phyloP scores from a whole-genome alignment of 1,140 invertebrate genomes.

The Zaprionus ornatus region DNA sequence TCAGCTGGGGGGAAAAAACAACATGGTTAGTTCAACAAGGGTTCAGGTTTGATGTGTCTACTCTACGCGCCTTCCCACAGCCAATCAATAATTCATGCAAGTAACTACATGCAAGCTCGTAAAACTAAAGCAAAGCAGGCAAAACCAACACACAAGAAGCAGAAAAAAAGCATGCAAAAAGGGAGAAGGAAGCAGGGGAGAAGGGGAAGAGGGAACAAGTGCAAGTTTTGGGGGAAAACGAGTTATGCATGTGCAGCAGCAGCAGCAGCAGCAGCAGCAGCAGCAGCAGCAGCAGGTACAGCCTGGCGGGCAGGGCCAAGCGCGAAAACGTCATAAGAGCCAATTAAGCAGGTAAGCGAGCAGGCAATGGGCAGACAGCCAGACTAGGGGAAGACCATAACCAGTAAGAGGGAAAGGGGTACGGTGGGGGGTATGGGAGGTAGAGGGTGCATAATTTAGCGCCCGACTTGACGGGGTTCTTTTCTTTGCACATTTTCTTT shows the following conservation, averaged over 20 bases:
- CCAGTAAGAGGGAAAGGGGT: background rate
- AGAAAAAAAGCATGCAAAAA: constrained; percentile 34
- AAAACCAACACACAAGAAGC: constrained; percentile 16
- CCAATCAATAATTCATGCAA: constrained; percentile 77
- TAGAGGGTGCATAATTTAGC: constrained; percentile 50
- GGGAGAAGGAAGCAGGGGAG: constrained; percentile 6
- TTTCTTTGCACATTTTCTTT: background rate
- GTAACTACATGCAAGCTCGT: constrained; percentile 60
- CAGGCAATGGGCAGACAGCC: constrained; percentile 17
- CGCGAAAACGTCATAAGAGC: constrained; percentile 82
- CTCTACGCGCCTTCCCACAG: constrained; percentile 24
- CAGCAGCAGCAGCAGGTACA: constrained; percentile 5
- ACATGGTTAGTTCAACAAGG: constrained; percentile 29
- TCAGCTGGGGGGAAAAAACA: constrained; percentile 54
- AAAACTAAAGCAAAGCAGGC: constrained; percentile 52
- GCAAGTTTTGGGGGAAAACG: constrained; percentile 49
- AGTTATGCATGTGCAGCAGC: constrained; percentile 33
- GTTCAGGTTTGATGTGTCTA: background rate
- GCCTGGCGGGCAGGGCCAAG: constrained; percentile 45
- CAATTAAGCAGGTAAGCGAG: constrained; percentile 79
- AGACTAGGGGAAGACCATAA: constrained; percentile 30
- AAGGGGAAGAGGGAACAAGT: constrained; percentile 21
- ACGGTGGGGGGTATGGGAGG: background rate
- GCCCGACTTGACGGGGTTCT: constrained; percentile 29
- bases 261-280: background rate